These are phyloP conservation scores for Coregonus ussuriensis DNA, from an alignment of 2,797 vertebrate species.

Conservation along the genomic window DNA sequence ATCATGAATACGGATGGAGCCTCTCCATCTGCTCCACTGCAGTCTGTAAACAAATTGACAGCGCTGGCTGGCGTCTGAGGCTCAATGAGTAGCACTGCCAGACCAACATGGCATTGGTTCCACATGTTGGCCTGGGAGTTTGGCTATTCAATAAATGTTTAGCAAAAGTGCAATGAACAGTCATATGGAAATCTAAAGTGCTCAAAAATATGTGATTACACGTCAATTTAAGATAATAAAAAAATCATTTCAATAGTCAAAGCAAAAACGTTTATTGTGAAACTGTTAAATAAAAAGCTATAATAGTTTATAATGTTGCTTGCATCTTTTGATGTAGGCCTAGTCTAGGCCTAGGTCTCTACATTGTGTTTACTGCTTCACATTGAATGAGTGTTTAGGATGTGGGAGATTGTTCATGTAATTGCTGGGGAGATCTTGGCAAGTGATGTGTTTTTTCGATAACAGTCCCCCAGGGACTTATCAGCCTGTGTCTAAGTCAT, in stretches of 20 bases:
- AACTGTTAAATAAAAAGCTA: not conserved
- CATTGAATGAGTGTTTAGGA: not conserved
- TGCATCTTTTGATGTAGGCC: not conserved
- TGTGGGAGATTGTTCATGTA: conserved; percentile 21
- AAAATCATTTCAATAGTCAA: not conserved
- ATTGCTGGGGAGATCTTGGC: conserved; percentile 19
- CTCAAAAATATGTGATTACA: not conserved
- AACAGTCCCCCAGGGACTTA: conserved; percentile 13
- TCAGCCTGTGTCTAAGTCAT: conserved; percentile 1
- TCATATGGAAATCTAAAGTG: not conserved
- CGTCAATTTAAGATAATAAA: not conserved
- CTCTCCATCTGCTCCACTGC: conserved; percentile 72
- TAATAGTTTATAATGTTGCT: not conserved
- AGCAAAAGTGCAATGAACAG: conserved; percentile 45
- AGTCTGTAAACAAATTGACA: conserved; percentile 67
- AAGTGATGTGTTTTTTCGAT: conserved; percentile 16
- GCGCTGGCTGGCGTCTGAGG: conserved; percentile 48
- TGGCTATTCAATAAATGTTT: too few species aligned
- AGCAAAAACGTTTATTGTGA: not conserved
- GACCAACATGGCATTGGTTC: too few species aligned
- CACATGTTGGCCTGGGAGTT: conserved; percentile 25
- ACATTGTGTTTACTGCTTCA: not conserved
- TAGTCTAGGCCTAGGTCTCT: too few species aligned
- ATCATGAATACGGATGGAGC: conserved; percentile 78
- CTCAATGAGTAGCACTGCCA: conserved; percentile 46